Base-by-base conservation (phyloP, 2,797 vertebrate species). In the Sebastes wilsoni region DNA sequence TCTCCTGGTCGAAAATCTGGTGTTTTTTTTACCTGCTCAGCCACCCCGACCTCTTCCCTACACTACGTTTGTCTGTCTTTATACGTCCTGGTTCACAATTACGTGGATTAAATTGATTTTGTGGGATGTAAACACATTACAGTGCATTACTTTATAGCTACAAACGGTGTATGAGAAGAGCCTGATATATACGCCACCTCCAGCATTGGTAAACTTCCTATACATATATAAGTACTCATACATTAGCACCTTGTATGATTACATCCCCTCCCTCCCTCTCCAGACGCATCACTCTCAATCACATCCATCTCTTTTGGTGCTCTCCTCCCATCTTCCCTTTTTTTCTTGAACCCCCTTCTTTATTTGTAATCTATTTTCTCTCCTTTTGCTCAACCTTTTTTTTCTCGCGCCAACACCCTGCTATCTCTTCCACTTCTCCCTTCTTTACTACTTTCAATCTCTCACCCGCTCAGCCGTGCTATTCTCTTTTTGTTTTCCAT, bases 401-500 rank as follows among this genome's bases (percentile, higher is more conserved):
- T 22, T 64, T 28, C 61, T 55, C 12, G 58, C 8, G 18, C 82
- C 89, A 77, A 72, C 77, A 66, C 77, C 79, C 28, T 38, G 64
- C 82, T 76, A 84, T 88, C 81, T 85, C 85, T 84, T 81, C 82
- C 84, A 71, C 84, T 83, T 87, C 83, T 80, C 65, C 60, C 71
- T 82, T 32, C 75, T 87, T 85, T 83, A 69, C 87, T 79, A 72
- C 86, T 82, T 91, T 88, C 82, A 89, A 89, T 92, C 92, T 88
- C 76, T 83, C 79, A 55, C 60, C 52, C 52, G 5, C 83, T 89
- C 90, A 88, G 87, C 89, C 87, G 36, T 67, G 84, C 87, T 88
- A 78, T 91, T 90, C 87, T 88, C 87, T 87, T 85, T 92, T 88
- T 90, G 80, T 88, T 90, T 93, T 91, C 90, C 80, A 88, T 92